phyloP scores from a whole-genome alignment of 2,113 vertebrate species.

The Rhinopomastus cyanomelas region DNA sequence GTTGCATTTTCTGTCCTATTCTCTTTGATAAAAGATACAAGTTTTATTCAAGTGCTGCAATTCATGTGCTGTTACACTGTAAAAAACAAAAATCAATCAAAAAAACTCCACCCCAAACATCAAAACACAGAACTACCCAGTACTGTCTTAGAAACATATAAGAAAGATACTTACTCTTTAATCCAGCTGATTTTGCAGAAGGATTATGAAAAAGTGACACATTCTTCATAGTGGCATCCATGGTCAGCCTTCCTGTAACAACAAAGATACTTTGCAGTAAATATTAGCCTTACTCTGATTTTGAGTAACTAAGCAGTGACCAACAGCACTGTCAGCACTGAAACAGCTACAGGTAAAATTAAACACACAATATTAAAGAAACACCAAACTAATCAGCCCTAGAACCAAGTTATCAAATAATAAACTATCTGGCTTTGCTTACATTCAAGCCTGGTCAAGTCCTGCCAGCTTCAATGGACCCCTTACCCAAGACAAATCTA shows the following conservation, averaged over 20 bases:
- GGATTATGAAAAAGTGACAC: not conserved
- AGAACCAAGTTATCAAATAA: not conserved
- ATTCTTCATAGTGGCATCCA: not conserved
- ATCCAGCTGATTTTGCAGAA: not conserved
- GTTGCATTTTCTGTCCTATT: slow-evolving; percentile 8
- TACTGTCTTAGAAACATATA: not conserved
- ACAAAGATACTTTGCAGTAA: not conserved
- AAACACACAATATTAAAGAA: not conserved
- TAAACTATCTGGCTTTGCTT: not conserved
- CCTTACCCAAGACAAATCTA: no score
- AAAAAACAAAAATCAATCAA: not conserved
- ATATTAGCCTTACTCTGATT: not conserved
- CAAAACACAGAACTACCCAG: not conserved
- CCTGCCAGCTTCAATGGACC: fast-evolving
- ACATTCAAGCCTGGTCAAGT: fast-evolving
- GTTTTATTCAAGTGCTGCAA: not conserved
- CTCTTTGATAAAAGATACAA: not conserved
- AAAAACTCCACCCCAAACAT: not conserved
- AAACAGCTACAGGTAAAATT: not conserved
- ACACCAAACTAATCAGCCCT: not conserved
- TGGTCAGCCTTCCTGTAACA: not conserved
- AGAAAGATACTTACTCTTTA: not conserved
- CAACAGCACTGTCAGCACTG: not conserved
- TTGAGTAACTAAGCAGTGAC: fast-evolving
- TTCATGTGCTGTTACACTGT: fast-evolving